Conservation (phyloP, 2,888 invertebrate genomes). For the Cantharis nigra region DNA sequence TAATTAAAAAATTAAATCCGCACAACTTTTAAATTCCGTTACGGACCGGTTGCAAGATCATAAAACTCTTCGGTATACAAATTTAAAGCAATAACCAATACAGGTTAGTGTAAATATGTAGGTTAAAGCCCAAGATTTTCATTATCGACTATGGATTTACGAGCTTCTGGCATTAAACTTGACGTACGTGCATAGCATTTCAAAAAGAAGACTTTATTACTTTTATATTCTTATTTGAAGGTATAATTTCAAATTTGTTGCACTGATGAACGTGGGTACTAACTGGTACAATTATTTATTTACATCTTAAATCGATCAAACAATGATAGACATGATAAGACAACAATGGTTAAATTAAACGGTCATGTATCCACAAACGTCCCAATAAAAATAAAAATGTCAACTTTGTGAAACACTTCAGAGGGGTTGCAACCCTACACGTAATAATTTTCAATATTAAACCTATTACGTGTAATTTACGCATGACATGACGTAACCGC, state of each 20-base stretch:
- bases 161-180: neutral
- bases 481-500: neutral
- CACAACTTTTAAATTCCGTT: neutral
- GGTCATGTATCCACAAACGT: neutral
- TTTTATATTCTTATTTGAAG: neutral
- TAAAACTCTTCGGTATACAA: neutral
- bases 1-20: neutral
- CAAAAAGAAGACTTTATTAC: neutral
- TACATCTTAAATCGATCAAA: neutral
- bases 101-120: neutral
- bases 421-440: neutral
- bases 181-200: neutral
- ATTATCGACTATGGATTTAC: neutral
- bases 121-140: neutral
- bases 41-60: neutral
- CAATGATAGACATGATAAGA: neutral
- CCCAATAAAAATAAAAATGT: neutral
- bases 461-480: neutral
- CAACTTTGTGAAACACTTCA: neutral
- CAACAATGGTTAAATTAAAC: neutral
- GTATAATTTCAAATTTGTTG: neutral
- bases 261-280: neutral
- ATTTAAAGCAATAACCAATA: neutral
- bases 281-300: neutral
- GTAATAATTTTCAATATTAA: neutral